phyloP scores from a whole-genome alignment of 1,140 invertebrate genomes.

The Drosophila simulans region DNA sequence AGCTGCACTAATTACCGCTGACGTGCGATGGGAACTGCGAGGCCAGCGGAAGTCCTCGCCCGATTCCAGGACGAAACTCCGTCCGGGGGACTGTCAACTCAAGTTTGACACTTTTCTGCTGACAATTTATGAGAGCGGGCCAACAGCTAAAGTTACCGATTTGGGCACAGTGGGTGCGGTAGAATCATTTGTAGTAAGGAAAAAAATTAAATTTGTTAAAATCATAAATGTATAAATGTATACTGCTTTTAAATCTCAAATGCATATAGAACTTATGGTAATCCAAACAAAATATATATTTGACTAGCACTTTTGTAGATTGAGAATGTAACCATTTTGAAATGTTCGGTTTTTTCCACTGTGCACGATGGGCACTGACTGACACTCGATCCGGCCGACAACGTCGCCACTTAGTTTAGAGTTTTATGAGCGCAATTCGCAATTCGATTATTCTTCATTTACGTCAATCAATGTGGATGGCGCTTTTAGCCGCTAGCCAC shows the following conservation, averaged over 20 bases:
- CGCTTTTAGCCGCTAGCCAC: conserved; percentile 43
- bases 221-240: not conserved
- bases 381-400: conserved; percentile 55
- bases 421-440: conserved; percentile 78
- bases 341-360: conserved; percentile 7
- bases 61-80: conserved; percentile 14
- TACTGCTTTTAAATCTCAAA: not conserved
- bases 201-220: not conserved
- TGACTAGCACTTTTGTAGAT: too few species aligned
- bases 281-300: too few species aligned
- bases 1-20: conserved; percentile 78
- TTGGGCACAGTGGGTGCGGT: conserved; percentile 38
- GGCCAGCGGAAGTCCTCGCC: conserved; percentile 8
- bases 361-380: conserved; percentile 24
- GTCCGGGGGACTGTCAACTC: conserved; percentile 65
- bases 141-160: not conserved
- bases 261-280: too few species aligned
- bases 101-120: conserved; percentile 80
- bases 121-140: conserved; percentile 67
- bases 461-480: conserved; percentile 74
- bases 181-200: not conserved
- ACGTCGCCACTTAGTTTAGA: conserved; percentile 71
- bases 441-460: conserved; percentile 84
- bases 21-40: conserved; percentile 34
- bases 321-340: too few species aligned